Conservation (phyloP, 1,140 invertebrate genomes). For the Trialeurodes vaporariorum region DNA sequence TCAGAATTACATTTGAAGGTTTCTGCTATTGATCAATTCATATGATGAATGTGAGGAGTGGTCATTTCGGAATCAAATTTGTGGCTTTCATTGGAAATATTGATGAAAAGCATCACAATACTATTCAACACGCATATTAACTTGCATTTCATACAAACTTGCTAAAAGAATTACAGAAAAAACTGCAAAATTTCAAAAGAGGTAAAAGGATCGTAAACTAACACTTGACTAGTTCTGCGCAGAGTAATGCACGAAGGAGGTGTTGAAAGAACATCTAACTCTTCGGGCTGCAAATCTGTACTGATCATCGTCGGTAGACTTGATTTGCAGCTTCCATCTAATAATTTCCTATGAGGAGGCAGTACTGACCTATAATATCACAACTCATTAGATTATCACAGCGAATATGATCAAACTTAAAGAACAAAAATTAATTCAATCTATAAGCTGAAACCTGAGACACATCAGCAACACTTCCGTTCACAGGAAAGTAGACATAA, state of each 20-base stretch:
- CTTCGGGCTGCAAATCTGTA: neutral
- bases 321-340: neutral
- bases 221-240: neutral
- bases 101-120: too few relatives aligned
- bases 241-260: neutral
- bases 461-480: too few relatives aligned
- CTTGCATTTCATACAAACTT: neutral
- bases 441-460: too few relatives aligned
- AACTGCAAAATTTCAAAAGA: neutral
- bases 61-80: too few relatives aligned
- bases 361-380: neutral
- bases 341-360: neutral
- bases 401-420: too few relatives aligned
- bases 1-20: too few relatives aligned
- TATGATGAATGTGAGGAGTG: too few relatives aligned
- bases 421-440: too few relatives aligned
- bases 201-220: neutral
- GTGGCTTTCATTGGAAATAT: too few relatives aligned
- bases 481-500: too few relatives aligned
- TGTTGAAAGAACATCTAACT: neutral
- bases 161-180: neutral
- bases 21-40: too few relatives aligned
- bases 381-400: neutral
- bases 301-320: neutral
- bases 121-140: too few relatives aligned